These are phyloP conservation scores for Peribatodes rhomboidaria DNA, from an alignment of 2,888 invertebrate species.

Conservation along the genomic window DNA sequence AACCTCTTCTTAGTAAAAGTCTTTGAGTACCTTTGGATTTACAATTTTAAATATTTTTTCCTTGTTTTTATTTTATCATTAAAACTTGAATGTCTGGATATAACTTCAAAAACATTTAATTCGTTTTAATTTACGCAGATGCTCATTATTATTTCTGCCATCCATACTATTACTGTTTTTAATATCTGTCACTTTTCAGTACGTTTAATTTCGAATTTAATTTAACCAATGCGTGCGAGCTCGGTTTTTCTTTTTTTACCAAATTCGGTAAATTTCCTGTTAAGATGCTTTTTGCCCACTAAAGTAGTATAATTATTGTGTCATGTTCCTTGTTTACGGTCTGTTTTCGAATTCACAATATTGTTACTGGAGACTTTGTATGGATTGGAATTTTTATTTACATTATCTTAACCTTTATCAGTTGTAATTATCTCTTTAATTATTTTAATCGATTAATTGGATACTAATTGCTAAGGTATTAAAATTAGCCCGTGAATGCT, in stretches of 20 bases:
- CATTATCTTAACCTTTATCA: constrained; percentile 16
- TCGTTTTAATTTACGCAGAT: no score
- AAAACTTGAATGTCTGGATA: no score
- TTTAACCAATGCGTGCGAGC: constrained; percentile 7
- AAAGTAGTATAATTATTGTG: constrained; percentile 63
- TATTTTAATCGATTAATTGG: constrained; percentile 18
- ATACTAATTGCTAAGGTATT: not conserved
- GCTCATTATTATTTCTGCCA: not conserved
- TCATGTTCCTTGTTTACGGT: constrained; percentile 65
- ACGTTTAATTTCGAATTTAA: not conserved
- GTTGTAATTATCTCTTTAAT: constrained; percentile 15
- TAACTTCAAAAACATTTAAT: no score
- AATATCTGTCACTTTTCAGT: not conserved
- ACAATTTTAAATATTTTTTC: no score
- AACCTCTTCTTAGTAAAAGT: no score
- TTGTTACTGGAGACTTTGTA: constrained; percentile 42
- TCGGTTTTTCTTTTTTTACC: not conserved
- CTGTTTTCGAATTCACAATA: constrained; percentile 23
- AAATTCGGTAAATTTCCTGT: constrained; percentile 45
- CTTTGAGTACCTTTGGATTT: no score
- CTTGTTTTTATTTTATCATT: no score
- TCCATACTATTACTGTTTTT: not conserved
- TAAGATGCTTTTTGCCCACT: constrained; percentile 24
- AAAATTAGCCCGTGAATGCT: not conserved
- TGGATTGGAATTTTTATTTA: constrained; percentile 20